phyloP scores from a whole-genome alignment of 2,888 invertebrate genomes.

The Pristionchus entomophagus region DNA sequence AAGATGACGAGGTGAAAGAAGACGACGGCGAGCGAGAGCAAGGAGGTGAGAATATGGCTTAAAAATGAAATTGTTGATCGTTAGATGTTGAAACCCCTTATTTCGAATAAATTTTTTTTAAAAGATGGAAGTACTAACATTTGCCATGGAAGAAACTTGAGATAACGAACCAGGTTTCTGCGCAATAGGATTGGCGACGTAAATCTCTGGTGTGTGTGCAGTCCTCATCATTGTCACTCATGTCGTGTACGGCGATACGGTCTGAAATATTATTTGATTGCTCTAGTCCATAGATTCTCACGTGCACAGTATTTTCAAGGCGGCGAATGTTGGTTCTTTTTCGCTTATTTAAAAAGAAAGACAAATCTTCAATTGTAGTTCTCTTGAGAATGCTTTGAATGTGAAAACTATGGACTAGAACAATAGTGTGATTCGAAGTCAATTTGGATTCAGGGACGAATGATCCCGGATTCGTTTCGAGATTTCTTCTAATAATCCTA shows the following conservation, averaged over 20 bases:
- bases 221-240: background rate
- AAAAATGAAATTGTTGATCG: background rate
- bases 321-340: too few relatives aligned
- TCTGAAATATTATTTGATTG: too few relatives aligned
- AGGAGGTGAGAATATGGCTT: conserved; percentile 17
- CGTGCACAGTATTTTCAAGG: too few relatives aligned
- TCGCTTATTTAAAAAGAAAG: background rate
- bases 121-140: too few relatives aligned
- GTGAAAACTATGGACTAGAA: too few relatives aligned
- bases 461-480: background rate
- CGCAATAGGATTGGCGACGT: background rate
- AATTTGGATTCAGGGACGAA: too few relatives aligned
- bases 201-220: conserved; percentile 1
- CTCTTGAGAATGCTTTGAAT: too few relatives aligned
- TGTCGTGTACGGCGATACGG: background rate
- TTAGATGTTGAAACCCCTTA: background rate
- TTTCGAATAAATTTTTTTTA: too few relatives aligned
- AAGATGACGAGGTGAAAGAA: background rate
- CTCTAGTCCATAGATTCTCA: too few relatives aligned
- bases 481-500: background rate
- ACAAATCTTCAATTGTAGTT: background rate
- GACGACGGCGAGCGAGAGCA: conserved; percentile 4
- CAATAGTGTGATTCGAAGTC: too few relatives aligned
- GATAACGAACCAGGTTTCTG: background rate
- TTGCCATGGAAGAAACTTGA: too few relatives aligned